Evolutionary conservation across 2,888 invertebrate genomes (phyloP), one percentile per base, ranked within the genome.

Genomic region (Enchytraeus crypticus): DNA sequence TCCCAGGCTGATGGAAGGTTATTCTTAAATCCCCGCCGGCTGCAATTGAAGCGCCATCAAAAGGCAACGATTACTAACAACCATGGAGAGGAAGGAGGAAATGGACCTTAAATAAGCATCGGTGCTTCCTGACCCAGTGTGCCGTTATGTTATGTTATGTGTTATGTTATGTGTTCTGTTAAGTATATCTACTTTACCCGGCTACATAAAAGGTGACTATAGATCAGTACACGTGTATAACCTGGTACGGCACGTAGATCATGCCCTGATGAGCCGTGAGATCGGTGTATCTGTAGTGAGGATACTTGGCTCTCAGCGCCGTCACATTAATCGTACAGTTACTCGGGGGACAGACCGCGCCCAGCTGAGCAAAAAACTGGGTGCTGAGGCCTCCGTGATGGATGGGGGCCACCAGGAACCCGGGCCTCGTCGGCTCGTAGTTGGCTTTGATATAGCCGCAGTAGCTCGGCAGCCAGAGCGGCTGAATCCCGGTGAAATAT

Each of bases 211-310:
- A n/a, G n/a, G n/a, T n/a, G n/a, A n/a, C n/a, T n/a, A n/a, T n/a
- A n/a, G n/a, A n/a, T n/a, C n/a, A n/a, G n/a, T n/a, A n/a, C n/a
- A n/a, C n/a, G n/a, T n/a, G n/a, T n/a, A n/a, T n/a, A n/a, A n/a
- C n/a, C 47, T 64, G 64, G 33, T 64, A 58, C 3, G 64, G 64
- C 3, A 64, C 57, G 53, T 64, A 56, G 4, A 64, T 43, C 26
- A 64, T 49, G 11, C 61, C 64, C 49, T 49, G 43, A 47, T 59
- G 55, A 4, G 53, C 43, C 14, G 62, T 51, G 8, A 62, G 34
- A 27, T 59, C 59, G 2, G 18, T 45, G 53, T 62, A 59, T 5
- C 43, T 47, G 57, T 56, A 61, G 27, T 38, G 49, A 8, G 33
- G 34, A 26, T 57, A 57, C n/a, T 51, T 38, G 3, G 11, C 4